Percentiles rank a stretch among this genome's conserved stretches.
phyloP scores from a whole-genome alignment of 1,140 invertebrate genomes.

The Caenorhabditis inopinata region DNA sequence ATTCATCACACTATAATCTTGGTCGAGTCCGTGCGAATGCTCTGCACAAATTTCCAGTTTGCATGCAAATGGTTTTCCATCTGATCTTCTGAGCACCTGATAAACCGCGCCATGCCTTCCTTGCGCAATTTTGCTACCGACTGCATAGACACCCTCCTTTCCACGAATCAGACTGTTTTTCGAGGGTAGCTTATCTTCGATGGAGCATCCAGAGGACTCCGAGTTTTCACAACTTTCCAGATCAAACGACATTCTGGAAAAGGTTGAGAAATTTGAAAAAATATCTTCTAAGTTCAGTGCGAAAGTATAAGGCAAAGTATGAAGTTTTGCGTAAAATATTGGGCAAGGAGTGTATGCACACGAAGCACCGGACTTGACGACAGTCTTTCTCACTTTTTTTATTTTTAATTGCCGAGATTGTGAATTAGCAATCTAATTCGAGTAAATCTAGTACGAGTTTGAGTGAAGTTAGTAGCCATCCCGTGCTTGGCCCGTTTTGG shows the following conservation, averaged over 20 bases:
- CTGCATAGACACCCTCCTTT: conserved; percentile 55
- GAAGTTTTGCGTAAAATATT: too few species aligned
- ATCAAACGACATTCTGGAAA: conserved; percentile 22
- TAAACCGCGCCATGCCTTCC: conserved; percentile 63
- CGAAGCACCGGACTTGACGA: too few species aligned
- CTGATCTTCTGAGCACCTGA: conserved; percentile 57
- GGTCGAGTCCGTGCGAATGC: conserved; percentile 57
- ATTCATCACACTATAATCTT: conserved; percentile 61
- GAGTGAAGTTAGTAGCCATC: too few species aligned
- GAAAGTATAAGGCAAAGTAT: too few species aligned
- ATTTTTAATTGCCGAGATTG: too few species aligned
- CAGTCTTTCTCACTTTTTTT: too few species aligned
- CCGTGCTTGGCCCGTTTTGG: too few species aligned
- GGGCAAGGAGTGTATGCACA: too few species aligned
- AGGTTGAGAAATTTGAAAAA: neutral
- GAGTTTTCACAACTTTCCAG: conserved; percentile 40
- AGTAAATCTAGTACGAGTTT: too few species aligned
- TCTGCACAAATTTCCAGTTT: conserved; percentile 62
- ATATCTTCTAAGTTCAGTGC: too few species aligned
- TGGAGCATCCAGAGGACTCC: conserved; percentile 33
- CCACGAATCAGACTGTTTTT: conserved; percentile 60
- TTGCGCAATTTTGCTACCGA: conserved; percentile 56
- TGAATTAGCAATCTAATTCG: too few species aligned
- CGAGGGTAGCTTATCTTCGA: conserved; percentile 53
- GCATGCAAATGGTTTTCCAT: conserved; percentile 60